A percentile compares a stretch with the other conserved stretches of the same genome.
These are phyloP conservation scores for Plutella xylostella DNA, from an alignment of 2,888 invertebrate genomes.

Conservation along the genomic window DNA sequence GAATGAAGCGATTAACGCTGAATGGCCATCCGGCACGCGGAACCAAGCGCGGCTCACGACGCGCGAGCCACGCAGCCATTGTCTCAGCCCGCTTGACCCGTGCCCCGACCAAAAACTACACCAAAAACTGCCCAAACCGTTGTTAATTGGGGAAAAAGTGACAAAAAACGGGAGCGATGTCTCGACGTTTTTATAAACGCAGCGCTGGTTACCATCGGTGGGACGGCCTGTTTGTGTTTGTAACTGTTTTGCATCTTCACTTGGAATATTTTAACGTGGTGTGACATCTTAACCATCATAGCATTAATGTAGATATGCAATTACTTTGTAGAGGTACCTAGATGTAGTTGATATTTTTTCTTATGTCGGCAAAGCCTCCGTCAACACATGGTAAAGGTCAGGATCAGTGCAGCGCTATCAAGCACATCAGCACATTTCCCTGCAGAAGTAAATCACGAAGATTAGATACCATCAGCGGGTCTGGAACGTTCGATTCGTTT, in stretches of 20 bases:
- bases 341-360: no score
- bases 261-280: no score
- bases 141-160: constrained; percentile 54
- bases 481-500: constrained; percentile 21
- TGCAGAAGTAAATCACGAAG: neutral
- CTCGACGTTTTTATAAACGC: constrained; percentile 2
- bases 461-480: constrained; percentile 4
- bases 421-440: no score
- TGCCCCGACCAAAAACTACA: constrained; percentile 55
- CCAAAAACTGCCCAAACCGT: constrained; percentile 36
- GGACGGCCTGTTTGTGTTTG: no score
- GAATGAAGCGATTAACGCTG: constrained; percentile 69
- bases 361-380: no score
- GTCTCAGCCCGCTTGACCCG: constrained; percentile 65
- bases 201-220: no score
- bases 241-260: no score
- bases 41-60: constrained; percentile 55
- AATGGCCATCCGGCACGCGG: constrained; percentile 58
- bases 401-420: no score
- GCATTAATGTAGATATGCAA: no score
- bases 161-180: constrained; percentile 10
- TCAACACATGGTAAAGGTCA: no score
- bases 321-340: no score
- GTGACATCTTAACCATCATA: no score
- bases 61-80: constrained; percentile 44